Conservation (phyloP, 2,888 invertebrate genomes). For the Sminthurinus aureus region DNA sequence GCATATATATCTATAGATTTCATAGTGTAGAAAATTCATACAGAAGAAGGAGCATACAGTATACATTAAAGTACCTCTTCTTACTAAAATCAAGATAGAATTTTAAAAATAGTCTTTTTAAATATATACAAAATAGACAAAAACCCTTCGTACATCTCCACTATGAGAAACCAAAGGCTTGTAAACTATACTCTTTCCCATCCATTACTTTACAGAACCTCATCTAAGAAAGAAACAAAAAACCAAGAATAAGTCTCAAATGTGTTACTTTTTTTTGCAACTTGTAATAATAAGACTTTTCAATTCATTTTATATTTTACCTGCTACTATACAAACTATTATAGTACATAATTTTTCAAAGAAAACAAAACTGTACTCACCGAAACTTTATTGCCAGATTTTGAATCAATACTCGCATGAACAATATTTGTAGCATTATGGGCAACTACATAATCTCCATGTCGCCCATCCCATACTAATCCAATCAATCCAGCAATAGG, state of each 20-base stretch:
- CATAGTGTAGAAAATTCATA: too few species aligned
- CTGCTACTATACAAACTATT: too few species aligned
- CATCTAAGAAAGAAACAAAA: conserved; percentile 39
- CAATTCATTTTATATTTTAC: neutral
- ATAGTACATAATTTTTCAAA: neutral
- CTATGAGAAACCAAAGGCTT: conserved; percentile 4
- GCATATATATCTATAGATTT: too few species aligned
- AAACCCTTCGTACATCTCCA: neutral
- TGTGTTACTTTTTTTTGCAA: conserved; percentile 2
- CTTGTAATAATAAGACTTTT: neutral
- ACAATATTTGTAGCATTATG: conserved; percentile 51
- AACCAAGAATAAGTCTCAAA: neutral
- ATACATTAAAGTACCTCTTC: too few species aligned
- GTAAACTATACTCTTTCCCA: conserved; percentile 10
- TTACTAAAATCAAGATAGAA: too few species aligned
- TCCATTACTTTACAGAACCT: conserved; percentile 11
- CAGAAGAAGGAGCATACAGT: too few species aligned
- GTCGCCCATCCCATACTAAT: conserved; percentile 66
- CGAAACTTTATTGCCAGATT: conserved; percentile 16
- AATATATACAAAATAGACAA: neutral
- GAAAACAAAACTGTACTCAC: neutral
- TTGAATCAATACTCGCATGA: conserved; percentile 40
- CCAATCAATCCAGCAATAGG: conserved; percentile 63
- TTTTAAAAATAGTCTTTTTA: too few species aligned
- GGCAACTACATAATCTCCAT: conserved; percentile 64